phyloP scores from a whole-genome alignment of 2,113 vertebrate species.

The Nesoenas mayeri region DNA sequence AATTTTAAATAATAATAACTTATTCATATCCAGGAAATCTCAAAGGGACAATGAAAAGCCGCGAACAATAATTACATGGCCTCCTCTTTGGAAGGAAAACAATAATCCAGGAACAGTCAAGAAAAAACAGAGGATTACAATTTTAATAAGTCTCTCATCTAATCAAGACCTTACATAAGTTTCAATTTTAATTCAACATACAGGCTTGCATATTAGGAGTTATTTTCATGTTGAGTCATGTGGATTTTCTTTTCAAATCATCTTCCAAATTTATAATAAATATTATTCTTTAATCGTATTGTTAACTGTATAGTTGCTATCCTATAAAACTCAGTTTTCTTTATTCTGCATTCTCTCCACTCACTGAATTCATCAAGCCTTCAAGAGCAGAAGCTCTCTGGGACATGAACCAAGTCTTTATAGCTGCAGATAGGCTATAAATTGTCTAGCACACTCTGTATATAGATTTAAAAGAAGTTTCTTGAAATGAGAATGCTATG shows the following conservation, averaged over 20 bases:
- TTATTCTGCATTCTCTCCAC: background rate
- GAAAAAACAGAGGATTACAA: background rate
- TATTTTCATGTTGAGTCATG: background rate
- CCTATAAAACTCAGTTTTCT: background rate
- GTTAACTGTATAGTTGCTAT: background rate
- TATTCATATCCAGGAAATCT: background rate
- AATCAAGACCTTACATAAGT: background rate
- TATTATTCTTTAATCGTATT: background rate
- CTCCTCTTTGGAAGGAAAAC: background rate
- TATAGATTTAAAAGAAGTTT: background rate
- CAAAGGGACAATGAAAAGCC: background rate
- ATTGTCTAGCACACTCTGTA: background rate
- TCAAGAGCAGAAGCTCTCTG: background rate
- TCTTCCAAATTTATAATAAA: background rate
- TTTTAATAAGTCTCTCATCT: background rate
- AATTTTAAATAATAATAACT: slow-evolving; percentile 23
- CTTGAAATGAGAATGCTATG: background rate
- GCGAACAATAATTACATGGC: background rate
- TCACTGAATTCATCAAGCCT: background rate
- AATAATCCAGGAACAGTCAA: background rate
- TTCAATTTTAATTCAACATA: slow-evolving; percentile 1
- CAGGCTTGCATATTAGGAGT: background rate
- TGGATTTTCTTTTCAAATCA: background rate
- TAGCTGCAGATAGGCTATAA: background rate
- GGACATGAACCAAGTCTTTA: background rate